Evolutionary conservation across 1,140 invertebrate species (phyloP).

Genomic region (Cydia pomonella): DNA sequence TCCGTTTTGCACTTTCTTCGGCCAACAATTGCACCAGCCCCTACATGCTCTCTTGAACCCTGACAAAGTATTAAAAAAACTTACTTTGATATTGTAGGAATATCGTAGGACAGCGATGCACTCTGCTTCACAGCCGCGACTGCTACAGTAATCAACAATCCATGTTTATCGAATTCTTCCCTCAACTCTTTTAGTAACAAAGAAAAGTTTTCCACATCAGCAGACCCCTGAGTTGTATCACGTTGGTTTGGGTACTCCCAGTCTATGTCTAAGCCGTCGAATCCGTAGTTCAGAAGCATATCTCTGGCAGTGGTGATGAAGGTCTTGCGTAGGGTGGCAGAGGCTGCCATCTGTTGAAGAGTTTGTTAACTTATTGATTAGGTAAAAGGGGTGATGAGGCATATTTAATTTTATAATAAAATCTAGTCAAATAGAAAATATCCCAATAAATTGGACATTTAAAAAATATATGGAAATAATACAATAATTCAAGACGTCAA

Average conservation of each 20-base stretch:
- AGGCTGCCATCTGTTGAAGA: conserved; percentile 75
- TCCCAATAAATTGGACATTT: too few relatives aligned
- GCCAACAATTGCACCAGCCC: too few relatives aligned
- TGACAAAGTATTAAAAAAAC: conserved; percentile 31
- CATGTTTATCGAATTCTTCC: conserved; percentile 80
- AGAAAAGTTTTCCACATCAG: conserved; percentile 78
- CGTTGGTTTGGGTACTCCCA: conserved; percentile 90
- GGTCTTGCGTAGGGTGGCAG: conserved; percentile 75
- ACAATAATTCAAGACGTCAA: too few relatives aligned
- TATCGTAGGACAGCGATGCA: conserved; percentile 82
- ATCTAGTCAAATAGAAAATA: too few relatives aligned
- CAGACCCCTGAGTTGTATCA: conserved; percentile 81
- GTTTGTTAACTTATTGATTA: too few relatives aligned
- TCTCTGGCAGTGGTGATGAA: conserved; percentile 83
- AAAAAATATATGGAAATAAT: too few relatives aligned
- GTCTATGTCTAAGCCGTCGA: conserved; percentile 91
- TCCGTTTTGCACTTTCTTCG: too few relatives aligned
- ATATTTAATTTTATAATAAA: too few relatives aligned
- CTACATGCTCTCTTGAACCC: too few relatives aligned
- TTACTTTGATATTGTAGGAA: conserved; percentile 75
- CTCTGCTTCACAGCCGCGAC: conserved; percentile 81
- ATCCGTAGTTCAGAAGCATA: conserved; percentile 84
- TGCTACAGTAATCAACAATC: conserved; percentile 82
- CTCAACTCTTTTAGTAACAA: conserved; percentile 82
- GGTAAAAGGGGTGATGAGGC: too few relatives aligned